Base-by-base conservation (phyloP, 92 coral and sea anemone species). In the Virgularia gustaviana region DNA sequence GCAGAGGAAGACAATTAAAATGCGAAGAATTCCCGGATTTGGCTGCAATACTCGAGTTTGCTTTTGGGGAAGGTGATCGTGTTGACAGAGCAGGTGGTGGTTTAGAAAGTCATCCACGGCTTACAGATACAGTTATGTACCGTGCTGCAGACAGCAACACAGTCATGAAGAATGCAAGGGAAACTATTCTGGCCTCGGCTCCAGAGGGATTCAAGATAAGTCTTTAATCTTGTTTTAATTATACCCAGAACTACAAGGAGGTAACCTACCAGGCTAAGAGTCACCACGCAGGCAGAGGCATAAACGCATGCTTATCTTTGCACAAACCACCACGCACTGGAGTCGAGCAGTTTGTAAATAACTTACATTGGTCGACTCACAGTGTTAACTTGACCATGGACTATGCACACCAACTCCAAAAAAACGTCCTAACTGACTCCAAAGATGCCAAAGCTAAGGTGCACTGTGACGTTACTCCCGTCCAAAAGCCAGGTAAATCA, bases 31-130 rank as follows among this genome's bases (percentile, higher is more conserved):
- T 80, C 42, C 86, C 88, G 29, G 83, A 84, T 37, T 79, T 80
- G 15, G 66, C 83, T 12, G 81, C 37, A n/a, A n/a, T n/a, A n/a
- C n/a, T n/a, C n/a, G n/a, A n/a, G n/a, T n/a, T n/a, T n/a, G n/a
- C n/a, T n/a, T n/a, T n/a, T n/a, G n/a, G n/a, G n/a, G n/a, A n/a
- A n/a, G n/a, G n/a, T n/a, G n/a, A n/a, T n/a, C n/a, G 79, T 2
- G 53, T 83, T 39, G 71, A 70, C 43, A 44, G 81, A 23, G 71
- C 62, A 2, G 83, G 75, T 0, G 88, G 88, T 16, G 85, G 88
- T 13, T n/a, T 83, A 0, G 88, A 87, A 41, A 79, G 81, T 11
- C 88, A 83, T 37, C 88, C 91, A 5, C 75, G 86, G 54, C 65
- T 87, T 22, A 87, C 70, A 0, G 83, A 76, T 3, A 66, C n/a